phyloP scores from a whole-genome alignment of 2,797 vertebrate species.

The Lophotriccus pileatus region DNA sequence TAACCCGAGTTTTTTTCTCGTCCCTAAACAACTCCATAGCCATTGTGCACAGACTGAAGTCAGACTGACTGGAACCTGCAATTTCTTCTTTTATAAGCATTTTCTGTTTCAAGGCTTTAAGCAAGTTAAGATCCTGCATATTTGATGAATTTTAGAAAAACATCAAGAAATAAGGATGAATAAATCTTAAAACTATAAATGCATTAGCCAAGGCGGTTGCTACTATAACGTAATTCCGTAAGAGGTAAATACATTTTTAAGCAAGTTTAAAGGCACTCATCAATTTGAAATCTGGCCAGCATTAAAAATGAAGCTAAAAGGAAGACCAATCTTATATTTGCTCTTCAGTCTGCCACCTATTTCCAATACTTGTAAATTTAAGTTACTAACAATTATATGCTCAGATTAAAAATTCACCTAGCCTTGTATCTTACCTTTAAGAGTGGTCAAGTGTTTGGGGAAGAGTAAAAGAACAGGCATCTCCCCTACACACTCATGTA shows the following conservation, averaged over 20 bases:
- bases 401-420: not conserved
- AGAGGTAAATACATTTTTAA: not conserved
- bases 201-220: not conserved
- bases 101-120: not conserved
- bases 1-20: not conserved
- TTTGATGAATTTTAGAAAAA: slow-evolving; percentile 1
- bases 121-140: not conserved
- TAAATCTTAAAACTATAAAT: slow-evolving; percentile 1
- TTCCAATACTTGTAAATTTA: not conserved
- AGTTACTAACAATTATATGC: not conserved
- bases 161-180: not conserved
- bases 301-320: not conserved
- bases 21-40: not conserved
- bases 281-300: not conserved
- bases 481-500: not conserved
- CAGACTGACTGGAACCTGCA: not conserved
- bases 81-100: not conserved
- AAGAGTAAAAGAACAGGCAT: not conserved
- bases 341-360: not conserved
- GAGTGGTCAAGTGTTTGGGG: not conserved
- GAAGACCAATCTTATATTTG: not conserved
- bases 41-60: not conserved
- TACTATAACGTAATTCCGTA: not conserved
- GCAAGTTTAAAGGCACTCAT: not conserved
- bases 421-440: not conserved